Evolutionary conservation across 2,797 vertebrate species (phyloP).

Genomic region (Coregonus sp.): DNA sequence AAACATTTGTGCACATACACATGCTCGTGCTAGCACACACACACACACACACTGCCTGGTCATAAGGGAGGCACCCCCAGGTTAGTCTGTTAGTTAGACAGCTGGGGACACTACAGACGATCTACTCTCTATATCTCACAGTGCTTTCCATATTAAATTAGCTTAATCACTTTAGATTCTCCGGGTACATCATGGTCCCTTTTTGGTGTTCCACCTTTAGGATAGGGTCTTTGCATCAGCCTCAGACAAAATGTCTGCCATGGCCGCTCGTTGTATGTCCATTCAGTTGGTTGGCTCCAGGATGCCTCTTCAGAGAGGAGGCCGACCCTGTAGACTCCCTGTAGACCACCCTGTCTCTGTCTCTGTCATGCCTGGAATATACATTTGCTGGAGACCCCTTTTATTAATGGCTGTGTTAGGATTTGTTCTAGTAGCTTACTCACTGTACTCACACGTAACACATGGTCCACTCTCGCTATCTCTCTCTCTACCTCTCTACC

Average conservation of each 20-base stretch:
- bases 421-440: conserved; percentile 41
- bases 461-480: conserved; percentile 23
- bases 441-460: conserved; percentile 29
- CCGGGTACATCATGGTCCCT: conserved; percentile 57
- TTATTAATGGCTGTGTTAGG: neutral
- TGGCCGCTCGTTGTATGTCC: neutral
- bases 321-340: conserved; percentile 15
- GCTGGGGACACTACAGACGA: conserved; percentile 36
- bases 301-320: conserved; percentile 15
- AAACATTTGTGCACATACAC: conserved; percentile 27
- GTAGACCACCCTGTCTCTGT: conserved; percentile 10
- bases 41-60: conserved; percentile 34
- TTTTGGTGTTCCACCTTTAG: conserved; percentile 45
- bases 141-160: conserved; percentile 62
- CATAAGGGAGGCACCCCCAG: conserved; percentile 31
- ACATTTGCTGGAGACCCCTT: conserved; percentile 33
- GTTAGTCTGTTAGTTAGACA: conserved; percentile 44
- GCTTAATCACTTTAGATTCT: conserved; percentile 50
- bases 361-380: conserved; percentile 14
- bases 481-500: conserved; percentile 8
- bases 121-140: conserved; percentile 49
- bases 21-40: neutral
- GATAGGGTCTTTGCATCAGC: conserved; percentile 3
- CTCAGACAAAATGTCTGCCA: conserved; percentile 22
- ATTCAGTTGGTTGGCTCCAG: conserved; percentile 16